A percentile compares a stretch with the other conserved stretches of the same genome.
These are phyloP conservation scores for Allolobophora icterica DNA, from an alignment of 2,888 invertebrate genomes.

Conservation along the genomic window DNA sequence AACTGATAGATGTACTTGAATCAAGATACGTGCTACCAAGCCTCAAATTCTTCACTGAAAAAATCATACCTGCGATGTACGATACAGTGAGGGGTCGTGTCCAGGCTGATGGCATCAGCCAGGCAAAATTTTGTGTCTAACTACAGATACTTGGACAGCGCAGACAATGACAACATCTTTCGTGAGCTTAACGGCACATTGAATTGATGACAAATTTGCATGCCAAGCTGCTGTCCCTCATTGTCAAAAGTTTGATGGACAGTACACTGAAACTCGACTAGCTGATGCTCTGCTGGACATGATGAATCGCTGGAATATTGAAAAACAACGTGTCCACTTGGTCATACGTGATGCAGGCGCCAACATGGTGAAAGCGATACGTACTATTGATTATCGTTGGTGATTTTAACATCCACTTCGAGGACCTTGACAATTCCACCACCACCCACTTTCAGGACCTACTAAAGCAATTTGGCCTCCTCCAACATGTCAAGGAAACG, in stretches of 20 bases:
- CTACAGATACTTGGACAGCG: conserved; percentile 23
- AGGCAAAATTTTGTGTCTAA: conserved; percentile 18
- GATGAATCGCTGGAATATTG: conserved; percentile 2
- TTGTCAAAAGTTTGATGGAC: conserved; percentile 23
- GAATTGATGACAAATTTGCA: background rate
- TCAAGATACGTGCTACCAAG: conserved; percentile 17
- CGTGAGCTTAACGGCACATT: conserved; percentile 18
- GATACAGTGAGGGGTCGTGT: background rate
- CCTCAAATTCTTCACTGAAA: conserved; percentile 6
- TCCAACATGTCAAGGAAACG: too few species aligned
- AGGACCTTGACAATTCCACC: too few species aligned
- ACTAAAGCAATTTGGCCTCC: too few species aligned
- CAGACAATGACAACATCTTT: conserved; percentile 4
- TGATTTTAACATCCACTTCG: too few species aligned
- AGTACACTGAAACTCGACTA: conserved; percentile 7
- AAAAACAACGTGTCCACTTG: background rate
- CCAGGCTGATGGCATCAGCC: background rate
- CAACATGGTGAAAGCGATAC: conserved; percentile 18
- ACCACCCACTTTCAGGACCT: too few species aligned
- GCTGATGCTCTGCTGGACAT: conserved; percentile 26
- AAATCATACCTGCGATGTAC: conserved; percentile 18
- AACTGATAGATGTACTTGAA: background rate
- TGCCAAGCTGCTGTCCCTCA: conserved; percentile 24
- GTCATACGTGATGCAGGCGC: background rate
- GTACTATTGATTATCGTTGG: too few species aligned